Evolutionary conservation across 2,113 vertebrate species (phyloP).

Genomic region (Peromyscus maniculatus): DNA sequence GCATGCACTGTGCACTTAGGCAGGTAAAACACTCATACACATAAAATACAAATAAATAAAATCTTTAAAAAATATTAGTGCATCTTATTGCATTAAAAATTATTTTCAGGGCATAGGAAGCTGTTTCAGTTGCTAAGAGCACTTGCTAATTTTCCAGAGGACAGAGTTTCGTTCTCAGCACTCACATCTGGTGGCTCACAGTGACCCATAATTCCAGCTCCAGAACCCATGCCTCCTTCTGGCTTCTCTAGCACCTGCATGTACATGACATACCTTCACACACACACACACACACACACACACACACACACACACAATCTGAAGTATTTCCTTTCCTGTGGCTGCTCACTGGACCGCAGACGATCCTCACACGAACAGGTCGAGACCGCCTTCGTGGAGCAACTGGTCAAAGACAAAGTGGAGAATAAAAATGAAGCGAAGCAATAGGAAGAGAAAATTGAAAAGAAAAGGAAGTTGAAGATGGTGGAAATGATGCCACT

Average conservation of each 20-base stretch:
- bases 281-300: background rate
- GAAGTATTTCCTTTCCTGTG: too few species aligned
- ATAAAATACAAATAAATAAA: background rate
- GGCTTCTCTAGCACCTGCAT: background rate
- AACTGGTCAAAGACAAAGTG: too few species aligned
- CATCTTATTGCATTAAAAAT: background rate
- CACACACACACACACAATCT: too few species aligned
- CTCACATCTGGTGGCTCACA: background rate
- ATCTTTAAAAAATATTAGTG: background rate
- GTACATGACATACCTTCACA: too few species aligned
- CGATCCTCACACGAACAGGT: too few species aligned
- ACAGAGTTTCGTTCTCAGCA: background rate
- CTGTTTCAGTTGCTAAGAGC: background rate
- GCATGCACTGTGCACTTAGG: background rate
- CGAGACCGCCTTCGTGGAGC: too few species aligned
- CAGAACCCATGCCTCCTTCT: background rate
- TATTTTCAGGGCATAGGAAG: background rate
- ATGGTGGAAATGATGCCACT: too few species aligned
- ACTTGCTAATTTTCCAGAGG: background rate
- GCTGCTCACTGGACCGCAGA: too few species aligned
- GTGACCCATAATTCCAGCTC: background rate
- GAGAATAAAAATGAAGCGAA: too few species aligned
- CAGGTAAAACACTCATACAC: background rate
- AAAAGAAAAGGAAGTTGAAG: too few species aligned
- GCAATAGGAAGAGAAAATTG: too few species aligned